These are phyloP conservation scores for Tapirus indicus DNA, from an alignment of 2,797 vertebrate genomes.

Conservation along the genomic window DNA sequence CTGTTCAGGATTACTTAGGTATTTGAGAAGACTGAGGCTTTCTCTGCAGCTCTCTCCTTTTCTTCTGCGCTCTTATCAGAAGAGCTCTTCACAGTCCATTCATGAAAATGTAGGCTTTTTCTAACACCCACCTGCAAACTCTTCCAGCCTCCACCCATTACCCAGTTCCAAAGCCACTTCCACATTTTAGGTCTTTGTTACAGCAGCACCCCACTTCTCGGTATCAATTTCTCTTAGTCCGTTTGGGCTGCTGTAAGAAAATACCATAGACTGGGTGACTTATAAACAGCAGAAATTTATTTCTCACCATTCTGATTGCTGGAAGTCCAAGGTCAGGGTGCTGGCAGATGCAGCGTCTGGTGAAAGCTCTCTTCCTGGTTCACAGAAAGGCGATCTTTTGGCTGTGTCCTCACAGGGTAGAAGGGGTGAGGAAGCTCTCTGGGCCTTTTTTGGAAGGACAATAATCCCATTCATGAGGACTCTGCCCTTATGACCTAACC, in stretches of 20 bases:
- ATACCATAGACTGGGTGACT: background rate
- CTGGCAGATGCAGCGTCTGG: background rate
- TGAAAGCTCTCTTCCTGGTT: background rate
- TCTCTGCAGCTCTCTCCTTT: background rate
- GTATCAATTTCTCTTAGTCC: background rate
- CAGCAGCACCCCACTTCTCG: background rate
- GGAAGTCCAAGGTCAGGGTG: background rate
- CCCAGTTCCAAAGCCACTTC: background rate
- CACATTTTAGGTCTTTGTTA: background rate
- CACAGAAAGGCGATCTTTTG: background rate
- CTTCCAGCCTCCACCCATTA: background rate
- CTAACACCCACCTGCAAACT: background rate
- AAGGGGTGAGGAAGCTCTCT: background rate
- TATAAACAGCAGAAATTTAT: background rate
- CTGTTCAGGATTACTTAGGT: background rate
- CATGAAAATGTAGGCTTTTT: background rate
- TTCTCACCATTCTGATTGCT: background rate
- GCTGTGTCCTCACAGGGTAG: rapidly evolving
- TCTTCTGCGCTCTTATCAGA: background rate
- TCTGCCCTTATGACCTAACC: background rate
- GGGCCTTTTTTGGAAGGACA: background rate
- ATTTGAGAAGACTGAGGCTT: background rate
- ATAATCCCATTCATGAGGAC: background rate
- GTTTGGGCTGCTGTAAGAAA: background rate
- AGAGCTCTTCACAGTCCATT: background rate